phyloP scores from a whole-genome alignment of 1,140 invertebrate species.

The Formica exsecta region DNA sequence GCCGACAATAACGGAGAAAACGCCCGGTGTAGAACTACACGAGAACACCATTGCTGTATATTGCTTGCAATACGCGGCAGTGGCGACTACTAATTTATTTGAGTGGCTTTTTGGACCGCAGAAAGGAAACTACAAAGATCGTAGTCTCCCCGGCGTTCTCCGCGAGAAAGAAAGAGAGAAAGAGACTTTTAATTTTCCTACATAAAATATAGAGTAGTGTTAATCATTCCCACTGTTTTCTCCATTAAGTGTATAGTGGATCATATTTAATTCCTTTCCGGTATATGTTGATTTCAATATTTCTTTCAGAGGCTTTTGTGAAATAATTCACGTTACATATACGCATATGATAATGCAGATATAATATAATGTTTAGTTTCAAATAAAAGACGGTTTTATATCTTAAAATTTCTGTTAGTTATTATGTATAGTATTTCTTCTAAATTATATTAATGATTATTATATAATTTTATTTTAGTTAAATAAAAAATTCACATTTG shows the following conservation, averaged over 20 bases:
- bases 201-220: neutral
- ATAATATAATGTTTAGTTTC: neutral
- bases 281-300: neutral
- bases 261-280: neutral
- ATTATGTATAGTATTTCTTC: neutral
- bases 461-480: conserved; percentile 6
- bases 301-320: neutral
- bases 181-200: conserved; percentile 21
- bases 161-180: neutral
- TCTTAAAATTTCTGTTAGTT: neutral
- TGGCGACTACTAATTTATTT: conserved; percentile 83
- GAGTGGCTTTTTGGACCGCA: conserved; percentile 83
- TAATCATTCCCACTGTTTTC: neutral
- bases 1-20: conserved; percentile 59
- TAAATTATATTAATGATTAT: neutral
- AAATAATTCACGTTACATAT: neutral
- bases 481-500: neutral
- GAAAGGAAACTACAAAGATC: conserved; percentile 46
- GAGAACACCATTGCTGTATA: conserved; percentile 52
- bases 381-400: neutral
- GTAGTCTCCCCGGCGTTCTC: neutral
- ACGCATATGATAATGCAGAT: neutral
- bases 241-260: neutral
- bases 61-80: conserved; percentile 45
- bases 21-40: conserved; percentile 61